Conservation (phyloP, 2,888 invertebrate genomes). For the Xiphydria camelus region DNA sequence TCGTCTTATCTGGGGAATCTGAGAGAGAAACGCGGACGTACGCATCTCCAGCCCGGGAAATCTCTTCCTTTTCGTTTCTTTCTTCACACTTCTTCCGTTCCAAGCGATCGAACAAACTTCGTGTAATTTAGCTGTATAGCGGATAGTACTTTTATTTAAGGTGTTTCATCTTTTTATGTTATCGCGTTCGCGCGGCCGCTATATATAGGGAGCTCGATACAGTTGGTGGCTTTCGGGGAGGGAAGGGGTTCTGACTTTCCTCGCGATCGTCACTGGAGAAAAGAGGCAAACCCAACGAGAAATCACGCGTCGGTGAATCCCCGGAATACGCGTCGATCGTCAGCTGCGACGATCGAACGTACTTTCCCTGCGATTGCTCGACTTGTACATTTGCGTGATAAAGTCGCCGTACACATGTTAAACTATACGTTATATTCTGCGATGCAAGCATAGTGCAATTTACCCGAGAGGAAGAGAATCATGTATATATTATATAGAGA, state of each 20-base stretch:
- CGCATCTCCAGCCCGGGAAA: too few species aligned
- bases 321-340: too few species aligned
- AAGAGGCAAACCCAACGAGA: neutral
- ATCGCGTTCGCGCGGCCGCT: slow-evolving; percentile 4
- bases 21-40: too few species aligned
- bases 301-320: too few species aligned
- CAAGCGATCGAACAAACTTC: slow-evolving; percentile 39
- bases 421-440: too few species aligned
- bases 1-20: too few species aligned
- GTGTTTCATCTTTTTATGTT: slow-evolving; percentile 29
- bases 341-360: too few species aligned
- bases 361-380: too few species aligned
- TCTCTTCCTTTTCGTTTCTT: too few species aligned
- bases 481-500: slow-evolving; percentile 27
- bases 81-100: too few species aligned
- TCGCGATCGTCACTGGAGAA: neutral
- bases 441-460: slow-evolving; percentile 45
- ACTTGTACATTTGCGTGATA: too few species aligned
- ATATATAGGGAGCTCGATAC: slow-evolving; percentile 25
- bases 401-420: too few species aligned
- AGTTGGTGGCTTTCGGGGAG: slow-evolving; percentile 1
- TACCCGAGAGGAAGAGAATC: slow-evolving; percentile 23
- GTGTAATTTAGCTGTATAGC: slow-evolving; percentile 43
- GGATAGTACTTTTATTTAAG: slow-evolving; percentile 36
- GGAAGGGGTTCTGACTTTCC: neutral